Conservation (phyloP, 2,797 vertebrate genomes). For the Psittacula echo region DNA sequence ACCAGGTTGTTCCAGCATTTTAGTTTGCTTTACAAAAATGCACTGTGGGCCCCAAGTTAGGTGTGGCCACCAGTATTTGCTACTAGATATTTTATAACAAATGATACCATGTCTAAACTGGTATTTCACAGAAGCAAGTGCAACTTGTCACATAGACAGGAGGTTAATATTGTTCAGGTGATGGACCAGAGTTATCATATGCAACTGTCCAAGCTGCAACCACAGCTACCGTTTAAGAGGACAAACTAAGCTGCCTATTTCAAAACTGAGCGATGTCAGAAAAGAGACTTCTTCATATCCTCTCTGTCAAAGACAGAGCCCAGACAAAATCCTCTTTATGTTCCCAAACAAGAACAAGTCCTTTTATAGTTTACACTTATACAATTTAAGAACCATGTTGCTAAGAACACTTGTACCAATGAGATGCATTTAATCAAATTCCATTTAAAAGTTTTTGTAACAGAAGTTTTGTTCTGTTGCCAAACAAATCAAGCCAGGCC, state of each 20-base stretch:
- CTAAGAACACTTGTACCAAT: neutral
- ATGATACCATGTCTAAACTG: neutral
- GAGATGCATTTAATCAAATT: neutral
- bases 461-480: neutral
- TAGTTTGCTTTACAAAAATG: slow-evolving; percentile 16
- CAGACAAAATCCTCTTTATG: slow-evolving; percentile 49
- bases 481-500: neutral
- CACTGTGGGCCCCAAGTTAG: neutral
- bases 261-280: slow-evolving; percentile 21
- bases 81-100: neutral
- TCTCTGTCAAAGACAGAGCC: neutral
- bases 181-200: slow-evolving; percentile 19
- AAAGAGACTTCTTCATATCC: slow-evolving; percentile 1
- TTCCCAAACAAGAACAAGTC: slow-evolving; percentile 1
- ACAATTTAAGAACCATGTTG: neutral
- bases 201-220: neutral
- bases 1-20: slow-evolving; percentile 42
- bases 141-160: neutral
- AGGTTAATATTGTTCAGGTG: slow-evolving; percentile 32
- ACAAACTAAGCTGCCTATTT: slow-evolving; percentile 18
- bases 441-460: neutral
- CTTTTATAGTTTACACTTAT: neutral
- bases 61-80: neutral
- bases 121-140: neutral
- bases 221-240: neutral